Base-by-base conservation (phyloP, 2,797 vertebrate species). In the Synanceia verrucosa region DNA sequence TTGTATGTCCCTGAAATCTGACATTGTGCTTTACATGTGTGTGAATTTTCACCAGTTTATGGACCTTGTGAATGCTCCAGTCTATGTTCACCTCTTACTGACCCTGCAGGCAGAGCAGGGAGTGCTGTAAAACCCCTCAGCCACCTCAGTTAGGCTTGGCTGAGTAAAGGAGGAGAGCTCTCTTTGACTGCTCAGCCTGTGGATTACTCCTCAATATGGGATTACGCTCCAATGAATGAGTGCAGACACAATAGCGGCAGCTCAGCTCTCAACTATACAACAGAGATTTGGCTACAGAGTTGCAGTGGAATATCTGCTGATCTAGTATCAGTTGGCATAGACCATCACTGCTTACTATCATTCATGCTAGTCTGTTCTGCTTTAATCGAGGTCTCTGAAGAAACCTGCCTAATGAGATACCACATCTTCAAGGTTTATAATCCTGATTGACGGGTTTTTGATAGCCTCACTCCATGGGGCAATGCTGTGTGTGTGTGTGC, bases 191-290 rank as follows among this genome's bases (percentile, higher is more conserved):
- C 88, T 89, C 86, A 88, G 86, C 84, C 87, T 74, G 79, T 90
- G 87, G 91, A 90, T 93, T 86, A 91, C 90, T 89, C 90, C 91
- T 93, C 91, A 91, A 90, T 92, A 89, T 91, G 90, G 90, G 90
- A 94, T 94, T 93, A 92, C 50, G 85, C 85, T 81, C 70, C 81
- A 61, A 44, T 92, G 91, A 93, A 93, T 92, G 89, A 85, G 84
- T 69, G 71, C 73, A 83, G 89, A 89, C 89, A 92, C 90, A 93
- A 92, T 93, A 79, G 60, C 21, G 10, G 84, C 84, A 77, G 82
- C 83, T 85, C 84, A 75, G 78, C 86, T 84, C 73, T 70, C 34
- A 85, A 80, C 82, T 79, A 53, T 70, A 88, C 83, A 85, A 84
- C 62, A 76, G 78, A 85, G 88, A 78, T 85, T 87, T 79, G 74